A percentile compares a stretch with the other conserved stretches of the same genome.
These are phyloP conservation scores for Lagopus leucura DNA, from an alignment of 2,113 vertebrate species.

Conservation along the genomic window DNA sequence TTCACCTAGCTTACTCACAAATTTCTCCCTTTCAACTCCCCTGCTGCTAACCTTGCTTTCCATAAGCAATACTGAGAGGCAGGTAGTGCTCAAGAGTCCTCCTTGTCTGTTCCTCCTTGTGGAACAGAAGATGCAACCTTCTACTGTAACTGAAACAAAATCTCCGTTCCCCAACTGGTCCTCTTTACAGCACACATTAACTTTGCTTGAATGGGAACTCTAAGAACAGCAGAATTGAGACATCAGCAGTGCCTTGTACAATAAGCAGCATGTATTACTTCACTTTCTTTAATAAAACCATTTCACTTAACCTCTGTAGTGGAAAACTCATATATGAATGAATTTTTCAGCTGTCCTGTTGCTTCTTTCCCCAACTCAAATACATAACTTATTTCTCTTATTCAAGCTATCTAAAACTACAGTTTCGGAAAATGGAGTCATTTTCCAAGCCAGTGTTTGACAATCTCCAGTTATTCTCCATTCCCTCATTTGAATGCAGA, in stretches of 20 bases:
- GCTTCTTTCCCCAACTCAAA: neutral
- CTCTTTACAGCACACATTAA: neutral
- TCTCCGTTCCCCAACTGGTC: neutral
- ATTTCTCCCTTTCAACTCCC: neutral
- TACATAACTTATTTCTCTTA: neutral
- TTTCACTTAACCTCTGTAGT: neutral
- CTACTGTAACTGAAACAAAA: neutral
- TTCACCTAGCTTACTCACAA: neutral
- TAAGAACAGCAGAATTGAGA: neutral
- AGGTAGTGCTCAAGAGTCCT: neutral
- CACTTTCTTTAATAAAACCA: neutral
- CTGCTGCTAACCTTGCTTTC: neutral
- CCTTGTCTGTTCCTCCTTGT: neutral
- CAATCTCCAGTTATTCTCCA: neutral
- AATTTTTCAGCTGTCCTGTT: neutral
- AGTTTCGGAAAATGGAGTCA: neutral
- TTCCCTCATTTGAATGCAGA: neutral
- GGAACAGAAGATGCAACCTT: neutral
- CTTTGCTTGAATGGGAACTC: neutral
- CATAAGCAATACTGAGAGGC: neutral
- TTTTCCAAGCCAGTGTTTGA: neutral
- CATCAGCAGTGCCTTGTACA: neutral
- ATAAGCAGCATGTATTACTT: neutral
- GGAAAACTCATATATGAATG: accelerated
- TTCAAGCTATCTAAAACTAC: neutral